A percentile compares a stretch with the other conserved stretches of the same genome.
These are phyloP conservation scores for Saturnia japonica DNA, from an alignment of 2,888 invertebrate genomes.

Conservation along the genomic window DNA sequence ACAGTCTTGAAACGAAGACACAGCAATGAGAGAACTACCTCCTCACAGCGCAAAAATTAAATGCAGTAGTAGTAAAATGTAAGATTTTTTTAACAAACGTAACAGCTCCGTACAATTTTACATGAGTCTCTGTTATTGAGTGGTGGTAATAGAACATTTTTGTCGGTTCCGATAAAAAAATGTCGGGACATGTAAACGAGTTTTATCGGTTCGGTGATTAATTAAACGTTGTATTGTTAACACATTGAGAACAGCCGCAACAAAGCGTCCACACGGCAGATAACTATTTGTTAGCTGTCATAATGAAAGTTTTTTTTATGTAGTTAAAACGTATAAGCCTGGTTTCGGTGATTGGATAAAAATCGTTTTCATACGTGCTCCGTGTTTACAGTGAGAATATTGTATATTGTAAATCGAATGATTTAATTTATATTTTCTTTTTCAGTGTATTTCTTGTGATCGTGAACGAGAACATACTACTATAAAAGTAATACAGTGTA, in stretches of 20 bases:
- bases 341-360: background rate
- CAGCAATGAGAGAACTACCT: no score
- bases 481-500: no score
- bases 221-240: constrained; percentile 55
- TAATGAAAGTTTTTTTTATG: constrained; percentile 1
- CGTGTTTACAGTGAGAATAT: background rate
- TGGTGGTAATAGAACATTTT: background rate
- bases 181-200: background rate
- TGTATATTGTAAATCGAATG: background rate
- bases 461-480: no score
- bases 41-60: no score
- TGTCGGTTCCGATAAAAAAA: background rate
- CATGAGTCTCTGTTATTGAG: no score
- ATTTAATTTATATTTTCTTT: background rate
- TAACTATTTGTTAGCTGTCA: constrained; percentile 57
- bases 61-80: no score
- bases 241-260: constrained; percentile 46
- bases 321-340: background rate
- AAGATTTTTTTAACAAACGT: no score
- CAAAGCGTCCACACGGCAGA: constrained; percentile 44
- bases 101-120: no score
- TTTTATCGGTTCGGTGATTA: constrained; percentile 44
- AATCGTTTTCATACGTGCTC: background rate
- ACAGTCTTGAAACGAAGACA: no score
- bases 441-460: background rate